These are phyloP conservation scores for Philantomba maxwellii DNA, from an alignment of 2,113 vertebrate species.

Conservation along the genomic window DNA sequence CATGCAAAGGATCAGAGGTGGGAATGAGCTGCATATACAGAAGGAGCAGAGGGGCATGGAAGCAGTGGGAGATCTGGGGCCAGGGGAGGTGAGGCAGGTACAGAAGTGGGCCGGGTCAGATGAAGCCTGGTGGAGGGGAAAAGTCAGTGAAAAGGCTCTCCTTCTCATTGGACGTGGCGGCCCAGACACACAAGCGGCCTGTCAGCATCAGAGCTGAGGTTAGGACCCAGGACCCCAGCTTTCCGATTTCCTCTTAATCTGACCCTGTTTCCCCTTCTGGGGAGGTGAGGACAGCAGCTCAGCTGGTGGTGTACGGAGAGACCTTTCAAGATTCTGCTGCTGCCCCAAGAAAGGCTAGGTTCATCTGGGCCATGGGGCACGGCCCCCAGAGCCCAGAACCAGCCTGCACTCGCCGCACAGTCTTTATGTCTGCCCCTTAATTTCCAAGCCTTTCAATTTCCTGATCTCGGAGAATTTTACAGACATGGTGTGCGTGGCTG, in stretches of 20 bases:
- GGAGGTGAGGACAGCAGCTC: neutral
- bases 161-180: neutral
- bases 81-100: fast-evolving
- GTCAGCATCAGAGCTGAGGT: neutral
- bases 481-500: neutral
- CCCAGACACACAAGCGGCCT: neutral
- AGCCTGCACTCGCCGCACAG: neutral
- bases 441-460: slow-evolving; percentile 49
- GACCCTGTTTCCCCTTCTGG: neutral
- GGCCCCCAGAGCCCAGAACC: neutral
- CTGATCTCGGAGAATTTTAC: slow-evolving; percentile 36
- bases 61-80: fast-evolving
- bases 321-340: neutral
- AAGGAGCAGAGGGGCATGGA: neutral
- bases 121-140: neutral
- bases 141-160: neutral
- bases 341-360: neutral
- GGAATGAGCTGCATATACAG: neutral
- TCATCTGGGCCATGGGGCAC: neutral
- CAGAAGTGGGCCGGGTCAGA: neutral
- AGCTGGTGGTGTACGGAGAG: neutral
- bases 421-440: neutral
- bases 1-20: neutral
- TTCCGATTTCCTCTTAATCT: neutral
- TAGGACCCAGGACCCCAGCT: neutral